Evolutionary conservation across 2,113 vertebrate species (phyloP).

Genomic region (Brachionichthys hirsutus): DNA sequence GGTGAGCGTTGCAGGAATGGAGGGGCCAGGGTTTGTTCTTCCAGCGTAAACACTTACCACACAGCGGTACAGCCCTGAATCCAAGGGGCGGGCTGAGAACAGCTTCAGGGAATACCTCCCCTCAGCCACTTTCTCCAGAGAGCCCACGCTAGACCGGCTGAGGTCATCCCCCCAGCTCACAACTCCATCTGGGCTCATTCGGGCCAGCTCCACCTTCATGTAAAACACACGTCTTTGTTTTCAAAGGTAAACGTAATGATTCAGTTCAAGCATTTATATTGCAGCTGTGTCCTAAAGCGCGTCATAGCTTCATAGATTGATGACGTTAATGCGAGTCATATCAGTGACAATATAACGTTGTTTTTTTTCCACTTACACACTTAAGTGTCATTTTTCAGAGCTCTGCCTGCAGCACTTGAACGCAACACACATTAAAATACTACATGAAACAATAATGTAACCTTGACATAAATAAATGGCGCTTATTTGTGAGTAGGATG

Average conservation of each 20-base stretch:
- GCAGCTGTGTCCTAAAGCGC: not conserved
- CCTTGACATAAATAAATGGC: not conserved
- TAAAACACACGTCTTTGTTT: not conserved
- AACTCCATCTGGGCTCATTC: slow-evolving; percentile 75
- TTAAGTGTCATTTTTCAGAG: slow-evolving; percentile 4
- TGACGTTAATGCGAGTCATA: not conserved
- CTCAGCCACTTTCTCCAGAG: slow-evolving; percentile 82
- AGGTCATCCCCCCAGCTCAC: slow-evolving; percentile 81
- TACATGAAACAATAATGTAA: not conserved
- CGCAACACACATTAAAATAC: not conserved
- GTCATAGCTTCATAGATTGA: not conserved
- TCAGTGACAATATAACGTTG: not conserved
- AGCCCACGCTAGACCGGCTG: slow-evolving; percentile 70
- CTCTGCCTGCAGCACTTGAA: slow-evolving; percentile 1
- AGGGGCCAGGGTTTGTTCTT: slow-evolving; percentile 58
- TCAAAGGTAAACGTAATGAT: not conserved
- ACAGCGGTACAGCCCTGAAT: slow-evolving; percentile 83
- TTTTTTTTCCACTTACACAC: not conserved
- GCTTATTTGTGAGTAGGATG: not conserved
- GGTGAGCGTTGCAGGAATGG: slow-evolving; percentile 76
- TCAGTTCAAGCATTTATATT: not conserved
- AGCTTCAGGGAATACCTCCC: slow-evolving; percentile 81
- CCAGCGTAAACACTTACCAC: slow-evolving; percentile 81
- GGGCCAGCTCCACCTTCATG: slow-evolving; percentile 75
- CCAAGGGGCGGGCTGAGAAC: slow-evolving; percentile 79